Percentiles rank a stretch among this genome's conserved stretches.
Evolutionary conservation across 30 jellyfish, hydroid and myxozoan species (phyloP).

Genomic region (Morbakka virulenta): DNA sequence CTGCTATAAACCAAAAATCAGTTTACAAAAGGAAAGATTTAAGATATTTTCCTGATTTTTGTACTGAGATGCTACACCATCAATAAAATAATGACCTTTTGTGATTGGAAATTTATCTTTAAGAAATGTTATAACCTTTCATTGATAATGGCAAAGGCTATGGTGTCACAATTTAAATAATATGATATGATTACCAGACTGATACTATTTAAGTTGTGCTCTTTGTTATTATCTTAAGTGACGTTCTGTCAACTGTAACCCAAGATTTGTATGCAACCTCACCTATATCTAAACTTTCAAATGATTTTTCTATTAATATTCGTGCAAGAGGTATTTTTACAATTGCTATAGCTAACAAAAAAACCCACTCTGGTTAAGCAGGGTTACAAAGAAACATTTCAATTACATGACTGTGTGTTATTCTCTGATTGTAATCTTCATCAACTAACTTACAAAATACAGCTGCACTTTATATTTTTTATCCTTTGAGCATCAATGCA

Average conservation of each 20-base stretch:
- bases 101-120: background rate
- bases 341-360: too few species aligned
- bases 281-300: slow-evolving; percentile 15
- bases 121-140: background rate
- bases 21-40: background rate
- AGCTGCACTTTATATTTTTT: background rate
- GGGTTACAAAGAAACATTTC: background rate
- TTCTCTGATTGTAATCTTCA: background rate
- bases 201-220: slow-evolving; percentile 1
- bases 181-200: background rate
- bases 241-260: slow-evolving; percentile 12
- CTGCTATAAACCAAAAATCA: background rate
- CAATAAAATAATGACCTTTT: background rate
- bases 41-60: background rate
- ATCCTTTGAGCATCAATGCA: slow-evolving; percentile 4
- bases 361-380: background rate
- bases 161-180: slow-evolving; percentile 2
- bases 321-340: too few species aligned
- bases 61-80: slow-evolving; percentile 12
- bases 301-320: too few species aligned
- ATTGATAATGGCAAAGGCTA: background rate
- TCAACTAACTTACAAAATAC: background rate
- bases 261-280: slow-evolving; percentile 17
- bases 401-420: background rate
- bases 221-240: background rate